These are phyloP conservation scores for Anastrepha ludens DNA, from an alignment of 1,140 invertebrate species.

Conservation along the genomic window DNA sequence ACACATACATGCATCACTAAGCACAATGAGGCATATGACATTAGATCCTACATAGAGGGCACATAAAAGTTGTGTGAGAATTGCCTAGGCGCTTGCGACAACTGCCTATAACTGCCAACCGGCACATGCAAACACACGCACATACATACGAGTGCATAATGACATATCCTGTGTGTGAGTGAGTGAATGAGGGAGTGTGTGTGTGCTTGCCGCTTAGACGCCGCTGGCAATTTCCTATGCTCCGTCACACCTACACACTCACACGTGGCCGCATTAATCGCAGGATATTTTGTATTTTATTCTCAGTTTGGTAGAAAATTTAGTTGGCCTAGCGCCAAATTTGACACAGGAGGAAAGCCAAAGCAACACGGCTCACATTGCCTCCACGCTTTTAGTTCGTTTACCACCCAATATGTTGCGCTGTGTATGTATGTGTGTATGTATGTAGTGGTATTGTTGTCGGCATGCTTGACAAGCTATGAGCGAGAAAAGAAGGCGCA, in stretches of 20 bases:
- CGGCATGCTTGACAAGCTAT: conserved; percentile 48
- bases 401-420: not conserved
- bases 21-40: not conserved
- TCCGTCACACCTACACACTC: not conserved
- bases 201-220: not conserved
- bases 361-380: not conserved
- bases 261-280: conserved; percentile 28
- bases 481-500: conserved; percentile 1
- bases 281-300: conserved; percentile 54
- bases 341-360: conserved; percentile 31
- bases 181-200: not conserved
- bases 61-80: not conserved
- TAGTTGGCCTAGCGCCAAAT: conserved; percentile 54
- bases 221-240: conserved; percentile 32
- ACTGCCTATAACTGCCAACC: not conserved
- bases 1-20: not conserved
- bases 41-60: not conserved
- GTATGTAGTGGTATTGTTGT: conserved; percentile 1
- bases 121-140: not conserved
- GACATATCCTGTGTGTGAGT: too few species aligned
- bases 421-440: not conserved
- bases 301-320: conserved; percentile 54
- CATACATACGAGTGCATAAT: not conserved
- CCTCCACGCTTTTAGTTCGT: not conserved
- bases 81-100: conserved; percentile 4